Conservation (phyloP, 2,113 vertebrate species). For the Columbina picui region DNA sequence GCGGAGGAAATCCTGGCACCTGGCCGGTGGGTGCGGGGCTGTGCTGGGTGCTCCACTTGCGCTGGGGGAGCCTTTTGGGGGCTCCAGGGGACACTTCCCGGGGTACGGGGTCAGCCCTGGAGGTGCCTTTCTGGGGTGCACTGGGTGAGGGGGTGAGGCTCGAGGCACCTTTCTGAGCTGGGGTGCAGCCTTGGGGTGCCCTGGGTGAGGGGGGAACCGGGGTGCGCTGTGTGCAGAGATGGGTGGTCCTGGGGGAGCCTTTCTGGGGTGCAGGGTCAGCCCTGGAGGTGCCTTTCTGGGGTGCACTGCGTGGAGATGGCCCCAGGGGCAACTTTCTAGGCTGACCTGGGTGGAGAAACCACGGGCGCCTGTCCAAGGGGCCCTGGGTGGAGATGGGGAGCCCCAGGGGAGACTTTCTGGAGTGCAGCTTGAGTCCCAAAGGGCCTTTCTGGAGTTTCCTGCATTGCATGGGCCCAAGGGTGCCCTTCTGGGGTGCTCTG, state of each 20-base stretch:
- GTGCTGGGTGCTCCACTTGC: too few species aligned
- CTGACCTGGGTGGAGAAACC: not conserved
- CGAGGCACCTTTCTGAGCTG: not conserved
- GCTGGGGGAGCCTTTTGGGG: too few species aligned
- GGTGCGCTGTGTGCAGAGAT: not conserved
- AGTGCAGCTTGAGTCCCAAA: not conserved
- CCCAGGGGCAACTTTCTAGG: not conserved
- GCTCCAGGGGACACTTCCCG: too few species aligned
- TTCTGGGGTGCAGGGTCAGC: not conserved
- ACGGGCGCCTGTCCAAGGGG: not conserved
- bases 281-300: not conserved
- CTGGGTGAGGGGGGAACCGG: too few species aligned
- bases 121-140: not conserved
- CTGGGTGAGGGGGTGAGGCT: too few species aligned
- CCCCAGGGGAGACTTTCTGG: not conserved
- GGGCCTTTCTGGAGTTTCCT: not conserved
- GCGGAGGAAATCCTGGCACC: conserved; percentile 90
- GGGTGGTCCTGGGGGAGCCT: not conserved
- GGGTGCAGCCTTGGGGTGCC: too few species aligned
- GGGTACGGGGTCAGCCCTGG: too few species aligned
- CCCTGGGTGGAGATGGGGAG: not conserved
- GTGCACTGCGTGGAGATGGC: too few species aligned
- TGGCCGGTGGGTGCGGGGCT: conserved; percentile 77
- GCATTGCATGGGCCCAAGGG: not conserved
- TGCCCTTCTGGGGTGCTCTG: not conserved